Evolutionary conservation across 2,113 vertebrate species (phyloP).

Genomic region (Galemys pyrenaicus): DNA sequence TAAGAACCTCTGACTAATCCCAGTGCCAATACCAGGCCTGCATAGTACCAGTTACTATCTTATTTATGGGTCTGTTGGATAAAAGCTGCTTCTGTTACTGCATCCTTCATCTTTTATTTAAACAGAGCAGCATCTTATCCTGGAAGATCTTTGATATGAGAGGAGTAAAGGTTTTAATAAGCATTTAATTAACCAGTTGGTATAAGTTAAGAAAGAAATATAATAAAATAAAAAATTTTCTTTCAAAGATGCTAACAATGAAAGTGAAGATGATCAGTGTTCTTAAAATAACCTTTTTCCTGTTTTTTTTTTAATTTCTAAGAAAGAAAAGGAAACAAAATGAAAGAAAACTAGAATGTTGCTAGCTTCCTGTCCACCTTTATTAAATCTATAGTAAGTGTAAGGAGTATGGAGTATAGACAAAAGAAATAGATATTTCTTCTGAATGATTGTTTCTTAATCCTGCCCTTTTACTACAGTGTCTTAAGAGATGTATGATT

Average conservation of each 20-base stretch:
- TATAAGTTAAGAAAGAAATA: slow-evolving; percentile 26
- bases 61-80: slow-evolving; percentile 32
- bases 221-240: slow-evolving; percentile 14
- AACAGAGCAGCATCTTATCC: slow-evolving; percentile 42
- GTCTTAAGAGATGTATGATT: not conserved
- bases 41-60: not conserved
- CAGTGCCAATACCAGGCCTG: not conserved
- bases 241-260: not conserved
- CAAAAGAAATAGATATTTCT: not conserved
- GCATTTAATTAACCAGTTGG: slow-evolving; percentile 20
- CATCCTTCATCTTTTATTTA: slow-evolving; percentile 77
- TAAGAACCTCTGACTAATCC: not conserved
- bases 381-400: not conserved
- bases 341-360: not conserved
- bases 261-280: not conserved
- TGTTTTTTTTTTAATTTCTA: slow-evolving; percentile 11
- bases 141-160: not conserved
- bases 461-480: not conserved
- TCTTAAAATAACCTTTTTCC: not conserved
- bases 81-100: slow-evolving; percentile 38
- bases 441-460: not conserved
- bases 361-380: not conserved
- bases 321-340: not conserved
- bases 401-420: not conserved
- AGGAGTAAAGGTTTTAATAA: slow-evolving; percentile 32